Percentiles rank a stretch among this genome's conserved stretches.
These are phyloP conservation scores for Hofmannophila pseudospretella DNA, from an alignment of 2,888 invertebrate species.

Conservation along the genomic window DNA sequence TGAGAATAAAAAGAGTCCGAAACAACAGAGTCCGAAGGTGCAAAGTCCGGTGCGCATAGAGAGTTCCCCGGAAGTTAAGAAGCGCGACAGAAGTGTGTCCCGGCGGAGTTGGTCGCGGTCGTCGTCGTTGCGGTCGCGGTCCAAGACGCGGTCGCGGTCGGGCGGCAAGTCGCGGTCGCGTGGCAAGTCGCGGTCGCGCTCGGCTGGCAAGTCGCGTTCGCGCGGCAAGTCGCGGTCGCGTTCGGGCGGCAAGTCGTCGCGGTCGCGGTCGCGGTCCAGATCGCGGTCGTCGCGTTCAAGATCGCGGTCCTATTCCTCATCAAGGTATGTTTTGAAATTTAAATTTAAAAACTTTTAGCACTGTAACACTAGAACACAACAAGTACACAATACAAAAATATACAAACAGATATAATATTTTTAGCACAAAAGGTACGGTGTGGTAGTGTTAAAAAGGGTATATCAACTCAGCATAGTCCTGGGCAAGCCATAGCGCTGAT, in stretches of 20 bases:
- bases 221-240: conserved; percentile 16
- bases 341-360: neutral
- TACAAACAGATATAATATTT: too few species aligned
- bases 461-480: too few species aligned
- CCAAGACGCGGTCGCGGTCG: conserved; percentile 42
- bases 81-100: conserved; percentile 32
- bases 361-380: too few species aligned
- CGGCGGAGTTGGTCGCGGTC: conserved; percentile 45
- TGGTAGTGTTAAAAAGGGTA: too few species aligned
- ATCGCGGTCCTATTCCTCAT: conserved; percentile 72
- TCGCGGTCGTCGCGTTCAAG: conserved; percentile 40
- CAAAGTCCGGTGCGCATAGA: conserved; percentile 35
- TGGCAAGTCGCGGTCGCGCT: conserved; percentile 35
- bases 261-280: conserved; percentile 23
- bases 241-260: conserved; percentile 21
- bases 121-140: conserved; percentile 40
- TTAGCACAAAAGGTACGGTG: too few species aligned
- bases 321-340: conserved; percentile 44
- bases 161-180: conserved; percentile 27
- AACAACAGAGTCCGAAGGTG: conserved; percentile 20
- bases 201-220: conserved; percentile 29
- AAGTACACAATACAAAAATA: too few species aligned
- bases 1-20: conserved; percentile 21
- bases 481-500: too few species aligned
- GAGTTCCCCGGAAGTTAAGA: conserved; percentile 36